Evolutionary conservation across 2,113 vertebrate genomes (phyloP).

Genomic region (Notarius lentiginosus): DNA sequence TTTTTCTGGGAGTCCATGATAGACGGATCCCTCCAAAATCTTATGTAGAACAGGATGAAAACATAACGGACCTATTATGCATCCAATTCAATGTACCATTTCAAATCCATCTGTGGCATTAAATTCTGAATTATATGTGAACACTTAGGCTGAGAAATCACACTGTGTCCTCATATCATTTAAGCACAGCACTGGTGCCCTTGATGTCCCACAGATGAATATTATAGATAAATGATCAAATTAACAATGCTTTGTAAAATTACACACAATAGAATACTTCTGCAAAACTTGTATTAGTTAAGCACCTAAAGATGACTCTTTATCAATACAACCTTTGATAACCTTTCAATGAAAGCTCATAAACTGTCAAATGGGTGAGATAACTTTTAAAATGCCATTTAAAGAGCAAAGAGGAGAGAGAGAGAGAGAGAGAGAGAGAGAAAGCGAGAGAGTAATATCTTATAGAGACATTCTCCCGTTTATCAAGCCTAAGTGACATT

Average conservation of each 20-base stretch:
- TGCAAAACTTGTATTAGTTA: not conserved
- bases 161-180: not conserved
- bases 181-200: slow-evolving; percentile 3
- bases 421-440: not conserved
- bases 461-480: slow-evolving; percentile 65
- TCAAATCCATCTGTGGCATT: not conserved
- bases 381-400: slow-evolving; percentile 47
- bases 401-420: slow-evolving; percentile 20
- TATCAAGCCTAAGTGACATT: slow-evolving; percentile 71
- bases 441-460: slow-evolving; percentile 62
- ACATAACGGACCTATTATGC: not conserved
- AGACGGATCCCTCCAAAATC: not conserved
- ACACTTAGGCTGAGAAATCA: slow-evolving; percentile 5
- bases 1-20: not conserved
- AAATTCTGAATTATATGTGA: not conserved
- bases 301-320: slow-evolving; percentile 23
- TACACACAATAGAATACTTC: slow-evolving; percentile 11
- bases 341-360: slow-evolving; percentile 42
- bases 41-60: not conserved
- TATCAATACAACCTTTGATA: slow-evolving; percentile 34
- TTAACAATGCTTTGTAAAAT: slow-evolving; percentile 25
- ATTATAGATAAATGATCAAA: slow-evolving; percentile 9
- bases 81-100: not conserved
- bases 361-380: slow-evolving; percentile 61
- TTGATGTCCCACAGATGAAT: slow-evolving; percentile 11